A percentile compares a stretch with the other conserved stretches of the same genome.
Conservation (phyloP, 2,113 vertebrate species). For the Strigops habroptila region DNA sequence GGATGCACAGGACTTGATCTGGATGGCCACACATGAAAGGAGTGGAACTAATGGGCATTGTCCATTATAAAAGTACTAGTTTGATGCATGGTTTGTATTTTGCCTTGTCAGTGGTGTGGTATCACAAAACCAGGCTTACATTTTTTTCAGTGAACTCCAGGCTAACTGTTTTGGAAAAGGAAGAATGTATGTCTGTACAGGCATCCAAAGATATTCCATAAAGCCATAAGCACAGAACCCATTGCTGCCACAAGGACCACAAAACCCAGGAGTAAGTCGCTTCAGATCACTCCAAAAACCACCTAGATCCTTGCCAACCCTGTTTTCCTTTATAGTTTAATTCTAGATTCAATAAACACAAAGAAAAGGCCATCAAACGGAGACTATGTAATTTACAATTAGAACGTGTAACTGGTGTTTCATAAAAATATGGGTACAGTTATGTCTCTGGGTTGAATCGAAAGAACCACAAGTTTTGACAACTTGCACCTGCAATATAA, state of each 20-base stretch:
- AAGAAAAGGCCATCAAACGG: constrained; percentile 1
- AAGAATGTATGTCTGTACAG: background rate
- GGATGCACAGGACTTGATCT: background rate
- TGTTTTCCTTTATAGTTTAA: constrained; percentile 44
- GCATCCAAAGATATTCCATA: background rate
- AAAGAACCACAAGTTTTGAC: constrained; percentile 31
- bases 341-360: constrained; percentile 40
- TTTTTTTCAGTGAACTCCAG: constrained; percentile 6
- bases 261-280: constrained; percentile 21
- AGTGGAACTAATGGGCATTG: background rate
- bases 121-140: background rate
- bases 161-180: background rate
- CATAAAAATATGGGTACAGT: constrained; percentile 24
- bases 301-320: constrained; percentile 34
- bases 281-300: constrained; percentile 31
- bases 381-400: constrained; percentile 38
- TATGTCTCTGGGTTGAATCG: background rate
- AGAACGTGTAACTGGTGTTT: constrained; percentile 33
- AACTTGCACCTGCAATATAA: constrained; percentile 44
- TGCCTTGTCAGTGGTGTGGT: background rate
- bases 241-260: constrained; percentile 2
- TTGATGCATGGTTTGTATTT: constrained; percentile 30
- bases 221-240: background rate
- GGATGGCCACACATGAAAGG: background rate
- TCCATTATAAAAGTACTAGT: constrained; percentile 12